These are phyloP conservation scores for Drosophila mojavensis DNA, from an alignment of 1,140 invertebrate species.

Conservation along the genomic window DNA sequence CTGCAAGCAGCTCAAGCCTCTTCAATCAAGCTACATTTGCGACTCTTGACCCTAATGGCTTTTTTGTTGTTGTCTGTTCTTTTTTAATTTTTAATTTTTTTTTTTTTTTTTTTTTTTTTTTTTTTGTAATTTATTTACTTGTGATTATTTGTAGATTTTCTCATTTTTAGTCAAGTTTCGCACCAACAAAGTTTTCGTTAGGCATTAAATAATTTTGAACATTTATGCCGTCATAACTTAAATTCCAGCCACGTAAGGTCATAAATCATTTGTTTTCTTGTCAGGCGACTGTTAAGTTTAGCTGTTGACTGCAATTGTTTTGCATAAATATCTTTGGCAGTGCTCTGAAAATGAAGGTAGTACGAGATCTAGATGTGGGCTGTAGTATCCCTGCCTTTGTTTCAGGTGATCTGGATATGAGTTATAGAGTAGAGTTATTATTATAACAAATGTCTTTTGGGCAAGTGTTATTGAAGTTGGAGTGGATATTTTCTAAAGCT, in stretches of 20 bases:
- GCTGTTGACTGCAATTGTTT: slow-evolving; percentile 24
- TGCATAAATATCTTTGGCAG: slow-evolving; percentile 1
- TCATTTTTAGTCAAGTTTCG: slow-evolving; percentile 24
- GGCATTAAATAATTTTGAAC: slow-evolving; percentile 34
- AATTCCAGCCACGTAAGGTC: slow-evolving; percentile 25
- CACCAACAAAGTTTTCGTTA: neutral
- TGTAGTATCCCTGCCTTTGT: neutral
- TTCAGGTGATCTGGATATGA: neutral
- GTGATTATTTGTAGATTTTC: slow-evolving; percentile 19
- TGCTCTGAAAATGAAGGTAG: neutral
- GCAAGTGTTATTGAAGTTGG: neutral
- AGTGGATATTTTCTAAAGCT: too few species aligned
- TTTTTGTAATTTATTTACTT: slow-evolving; percentile 28
- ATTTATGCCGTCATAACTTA: slow-evolving; percentile 50
- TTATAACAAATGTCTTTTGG: neutral
- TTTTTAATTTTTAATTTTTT: too few species aligned
- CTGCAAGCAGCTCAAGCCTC: slow-evolving; percentile 19
- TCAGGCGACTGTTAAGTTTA: slow-evolving; percentile 20
- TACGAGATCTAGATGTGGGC: slow-evolving; percentile 8
- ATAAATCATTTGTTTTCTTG: slow-evolving; percentile 42
- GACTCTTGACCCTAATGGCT: slow-evolving; percentile 49
- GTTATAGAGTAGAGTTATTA: neutral
- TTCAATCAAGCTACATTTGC: slow-evolving; percentile 31
- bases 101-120: too few species aligned
- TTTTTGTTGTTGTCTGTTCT: neutral